Percentiles rank a stretch among this genome's conserved stretches.
phyloP scores from a whole-genome alignment of 2,888 invertebrate species.

The Oscheius onirici region DNA sequence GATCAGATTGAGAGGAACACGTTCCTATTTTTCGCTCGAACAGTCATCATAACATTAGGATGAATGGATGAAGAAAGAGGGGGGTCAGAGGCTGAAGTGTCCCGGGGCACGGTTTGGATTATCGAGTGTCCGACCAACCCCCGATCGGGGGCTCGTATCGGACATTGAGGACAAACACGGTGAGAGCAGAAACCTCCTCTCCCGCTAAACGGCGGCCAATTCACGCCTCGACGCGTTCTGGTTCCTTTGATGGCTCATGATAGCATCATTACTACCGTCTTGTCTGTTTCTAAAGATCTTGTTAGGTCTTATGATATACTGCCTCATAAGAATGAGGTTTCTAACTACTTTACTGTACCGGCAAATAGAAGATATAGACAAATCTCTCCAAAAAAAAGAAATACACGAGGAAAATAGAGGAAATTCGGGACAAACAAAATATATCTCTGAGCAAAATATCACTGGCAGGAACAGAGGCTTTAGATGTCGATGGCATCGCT shows the following conservation, averaged over 20 bases:
- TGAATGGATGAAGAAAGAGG: background rate
- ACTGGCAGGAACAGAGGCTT: slow-evolving; percentile 3
- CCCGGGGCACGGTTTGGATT: slow-evolving; percentile 17
- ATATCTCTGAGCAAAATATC: slow-evolving; percentile 26
- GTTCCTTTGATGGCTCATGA: background rate
- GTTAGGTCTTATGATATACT: too few relatives aligned
- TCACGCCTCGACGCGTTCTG: slow-evolving; percentile 12
- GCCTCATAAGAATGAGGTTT: background rate
- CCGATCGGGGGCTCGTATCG: slow-evolving; percentile 20
- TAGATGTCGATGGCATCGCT: slow-evolving; percentile 30
- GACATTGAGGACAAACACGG: slow-evolving; percentile 24
- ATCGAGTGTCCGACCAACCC: slow-evolving; percentile 20
- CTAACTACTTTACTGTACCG: slow-evolving; percentile 24
- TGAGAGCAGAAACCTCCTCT: slow-evolving; percentile 3
- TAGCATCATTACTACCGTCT: too few relatives aligned
- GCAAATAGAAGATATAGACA: slow-evolving; percentile 3
- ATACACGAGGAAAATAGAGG: slow-evolving; percentile 9
- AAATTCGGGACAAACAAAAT: background rate
- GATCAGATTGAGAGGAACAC: background rate
- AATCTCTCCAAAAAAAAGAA: background rate
- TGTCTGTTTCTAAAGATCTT: too few relatives aligned
- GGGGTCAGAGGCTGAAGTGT: slow-evolving; percentile 8
- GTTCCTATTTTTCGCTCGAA: background rate
- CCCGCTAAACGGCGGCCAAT: slow-evolving; percentile 16
- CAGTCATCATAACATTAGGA: background rate